phyloP scores from a whole-genome alignment of 2,888 invertebrate genomes.

The Brachylomia viminalis region DNA sequence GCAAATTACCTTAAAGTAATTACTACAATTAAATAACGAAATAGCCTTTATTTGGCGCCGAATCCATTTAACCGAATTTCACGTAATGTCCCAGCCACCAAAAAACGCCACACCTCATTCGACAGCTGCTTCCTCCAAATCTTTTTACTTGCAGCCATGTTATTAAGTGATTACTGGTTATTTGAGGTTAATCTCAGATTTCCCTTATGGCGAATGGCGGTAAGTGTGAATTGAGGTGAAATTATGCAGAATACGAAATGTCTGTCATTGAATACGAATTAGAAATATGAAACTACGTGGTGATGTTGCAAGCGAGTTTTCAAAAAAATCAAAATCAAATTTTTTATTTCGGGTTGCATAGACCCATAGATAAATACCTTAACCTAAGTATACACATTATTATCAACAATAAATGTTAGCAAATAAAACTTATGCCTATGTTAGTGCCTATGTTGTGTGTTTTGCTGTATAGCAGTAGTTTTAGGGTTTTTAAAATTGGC shows the following conservation, averaged over 20 bases:
- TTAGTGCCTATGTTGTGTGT: too few species aligned
- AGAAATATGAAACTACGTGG: constrained; percentile 47
- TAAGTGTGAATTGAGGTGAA: constrained; percentile 58
- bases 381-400: too few species aligned
- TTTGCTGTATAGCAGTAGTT: too few species aligned
- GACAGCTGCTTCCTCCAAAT: constrained; percentile 50
- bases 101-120: constrained; percentile 15
- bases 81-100: neutral
- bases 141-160: constrained; percentile 16
- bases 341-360: too few species aligned
- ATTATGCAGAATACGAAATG: constrained; percentile 62
- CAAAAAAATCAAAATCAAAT: too few species aligned
- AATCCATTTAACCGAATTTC: constrained; percentile 2
- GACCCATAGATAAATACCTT: too few species aligned
- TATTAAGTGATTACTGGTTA: constrained; percentile 47
- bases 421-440: too few species aligned
- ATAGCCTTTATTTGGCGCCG: neutral
- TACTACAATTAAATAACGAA: constrained; percentile 7
- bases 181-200: constrained; percentile 58
- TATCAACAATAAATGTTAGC: too few species aligned
- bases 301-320: constrained; percentile 14
- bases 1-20: constrained; percentile 10
- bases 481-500: neutral
- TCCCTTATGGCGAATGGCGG: constrained; percentile 37
- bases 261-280: constrained; percentile 55